Base-by-base conservation (phyloP, 2,113 vertebrate species). In the Leptocoma aspasia region DNA sequence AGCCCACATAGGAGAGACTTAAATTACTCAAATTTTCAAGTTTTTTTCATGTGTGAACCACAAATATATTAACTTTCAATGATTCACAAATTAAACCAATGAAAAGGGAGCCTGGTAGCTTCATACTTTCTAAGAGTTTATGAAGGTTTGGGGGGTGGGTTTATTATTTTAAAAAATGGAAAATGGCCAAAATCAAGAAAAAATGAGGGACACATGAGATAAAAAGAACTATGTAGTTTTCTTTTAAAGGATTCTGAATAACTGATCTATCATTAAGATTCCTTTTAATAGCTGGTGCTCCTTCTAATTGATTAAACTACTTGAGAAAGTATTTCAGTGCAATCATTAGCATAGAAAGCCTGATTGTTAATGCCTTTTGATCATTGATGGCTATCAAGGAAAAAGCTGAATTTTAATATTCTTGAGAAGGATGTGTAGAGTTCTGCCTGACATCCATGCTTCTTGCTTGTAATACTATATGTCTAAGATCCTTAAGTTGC, bases 281-380 rank as follows among this genome's bases (percentile, higher is more conserved):
- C 54, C 33, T 91, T 92, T 92, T 93, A 93, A 76, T 89, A 89
- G 59, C 56, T 89, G 47, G 44, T 92, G 86, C 44, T 81, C 77
- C 77, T 91, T 94, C 77, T 97, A 94, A 96, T 92, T 97, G 77
- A 79, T 84, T 78, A 80, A 95, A 92, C 71, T 95, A 73, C 89
- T 89, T 79, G 65, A 85, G 63, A 68, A 96, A 92, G 75, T 86
- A 95, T 90, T 95, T 92, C 94, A 91, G 79, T 61, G 69, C n/a
- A 77, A 50, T 91, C 47, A 86, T 97, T 97, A 96, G 37, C 90
- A 84, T 95, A 97, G 83, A 97, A 95, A 95, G 96, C 65, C 89
- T 84, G 75, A 96, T 93, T 97, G 95, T 97, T 95, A 95, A 76
- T 94, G 64, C 44, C 94, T 97, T 97, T 97, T 97, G 96, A 96